phyloP scores from a whole-genome alignment of 2,113 vertebrate genomes.

The Sisor rabdophorus region DNA sequence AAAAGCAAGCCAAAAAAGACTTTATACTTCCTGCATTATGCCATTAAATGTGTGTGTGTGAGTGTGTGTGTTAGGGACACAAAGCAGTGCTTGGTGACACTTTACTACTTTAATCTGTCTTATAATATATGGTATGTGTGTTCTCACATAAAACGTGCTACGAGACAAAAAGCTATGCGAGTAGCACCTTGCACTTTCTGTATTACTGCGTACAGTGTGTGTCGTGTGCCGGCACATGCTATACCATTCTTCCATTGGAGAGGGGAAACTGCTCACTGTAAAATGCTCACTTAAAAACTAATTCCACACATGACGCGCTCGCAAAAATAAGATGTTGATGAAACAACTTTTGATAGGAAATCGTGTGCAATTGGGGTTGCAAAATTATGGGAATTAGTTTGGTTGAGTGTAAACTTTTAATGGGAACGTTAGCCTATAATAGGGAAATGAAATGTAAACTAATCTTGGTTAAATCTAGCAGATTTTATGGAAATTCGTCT shows the following conservation, averaged over 20 bases:
- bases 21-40: not conserved
- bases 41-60: not conserved
- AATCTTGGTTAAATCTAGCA: no score
- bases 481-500: no score
- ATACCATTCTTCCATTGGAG: not conserved
- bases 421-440: no score
- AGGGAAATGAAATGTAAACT: no score
- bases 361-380: no score
- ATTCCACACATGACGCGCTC: not conserved
- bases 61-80: not conserved
- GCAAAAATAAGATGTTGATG: not conserved
- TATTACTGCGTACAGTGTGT: no score
- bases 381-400: no score
- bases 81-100: no score
- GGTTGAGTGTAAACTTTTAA: no score
- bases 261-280: not conserved
- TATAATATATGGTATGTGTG: not conserved
- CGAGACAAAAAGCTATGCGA: not conserved
- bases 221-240: not conserved
- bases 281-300: not conserved
- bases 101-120: no score
- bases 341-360: no score
- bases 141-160: not conserved
- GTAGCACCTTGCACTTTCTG: not conserved
- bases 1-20: not conserved